A percentile compares a stretch with the other conserved stretches of the same genome.
phyloP scores from a whole-genome alignment of 2,888 invertebrate genomes.

The Eurytoma californica region DNA sequence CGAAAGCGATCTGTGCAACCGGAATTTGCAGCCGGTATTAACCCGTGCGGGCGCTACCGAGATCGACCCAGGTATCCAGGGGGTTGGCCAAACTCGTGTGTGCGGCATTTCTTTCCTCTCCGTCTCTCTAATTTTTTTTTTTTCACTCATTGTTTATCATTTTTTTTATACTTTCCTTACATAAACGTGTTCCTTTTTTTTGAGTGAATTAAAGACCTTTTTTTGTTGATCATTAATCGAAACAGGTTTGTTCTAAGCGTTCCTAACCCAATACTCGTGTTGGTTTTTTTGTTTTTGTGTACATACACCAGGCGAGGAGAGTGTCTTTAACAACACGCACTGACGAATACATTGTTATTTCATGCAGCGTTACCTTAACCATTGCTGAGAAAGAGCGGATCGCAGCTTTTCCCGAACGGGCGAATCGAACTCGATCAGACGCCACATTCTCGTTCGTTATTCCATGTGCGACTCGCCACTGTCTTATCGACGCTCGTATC shows the following conservation, averaged over 20 bases:
- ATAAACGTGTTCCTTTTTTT: too few relatives aligned
- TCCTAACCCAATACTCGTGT: constrained; percentile 35
- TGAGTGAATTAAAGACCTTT: background rate
- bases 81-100: constrained; percentile 15
- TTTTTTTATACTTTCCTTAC: background rate
- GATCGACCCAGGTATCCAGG: constrained; percentile 49
- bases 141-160: background rate
- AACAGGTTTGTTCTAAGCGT: constrained; percentile 23
- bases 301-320: background rate
- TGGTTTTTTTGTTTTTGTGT: background rate
- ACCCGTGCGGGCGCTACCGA: constrained; percentile 65
- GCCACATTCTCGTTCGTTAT: constrained; percentile 37
- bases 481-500: constrained; percentile 51
- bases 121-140: too few relatives aligned
- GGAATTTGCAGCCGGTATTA: constrained; percentile 74
- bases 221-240: constrained; percentile 24
- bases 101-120: background rate
- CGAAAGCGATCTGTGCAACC: constrained; percentile 79
- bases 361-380: constrained; percentile 12
- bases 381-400: too few relatives aligned
- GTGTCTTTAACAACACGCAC: constrained; percentile 22
- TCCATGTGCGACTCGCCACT: constrained; percentile 36
- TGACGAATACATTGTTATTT: constrained; percentile 21
- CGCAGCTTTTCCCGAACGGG: background rate
- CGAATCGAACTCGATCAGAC: constrained; percentile 44